Evolutionary conservation across 1,140 invertebrate genomes (phyloP).

Genomic region (Chymomyza costata): DNA sequence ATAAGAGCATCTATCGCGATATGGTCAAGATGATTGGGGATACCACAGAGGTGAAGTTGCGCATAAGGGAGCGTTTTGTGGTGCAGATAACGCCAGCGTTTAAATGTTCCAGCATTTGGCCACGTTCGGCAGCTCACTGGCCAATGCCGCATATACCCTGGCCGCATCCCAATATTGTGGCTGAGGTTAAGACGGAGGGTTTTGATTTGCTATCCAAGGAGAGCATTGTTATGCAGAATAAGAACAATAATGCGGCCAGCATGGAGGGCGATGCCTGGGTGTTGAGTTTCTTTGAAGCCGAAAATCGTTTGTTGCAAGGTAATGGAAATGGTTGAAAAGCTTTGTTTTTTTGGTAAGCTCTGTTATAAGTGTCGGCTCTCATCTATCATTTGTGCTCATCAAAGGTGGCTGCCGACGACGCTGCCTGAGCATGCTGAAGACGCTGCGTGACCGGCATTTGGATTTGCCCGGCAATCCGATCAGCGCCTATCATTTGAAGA

Average conservation of each 20-base stretch:
- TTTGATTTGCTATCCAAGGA: slow-evolving; percentile 95
- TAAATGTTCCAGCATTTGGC: slow-evolving; percentile 96
- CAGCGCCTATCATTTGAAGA: slow-evolving; percentile 91
- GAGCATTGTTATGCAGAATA: slow-evolving; percentile 84
- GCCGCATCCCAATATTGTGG: slow-evolving; percentile 92
- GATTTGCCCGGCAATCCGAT: slow-evolving; percentile 92
- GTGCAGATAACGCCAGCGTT: slow-evolving; percentile 96
- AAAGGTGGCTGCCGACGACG: slow-evolving; percentile 83
- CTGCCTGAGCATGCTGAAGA: slow-evolving; percentile 92
- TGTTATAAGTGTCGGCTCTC: neutral
- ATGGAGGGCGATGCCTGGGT: slow-evolving; percentile 98
- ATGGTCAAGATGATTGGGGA: slow-evolving; percentile 96
- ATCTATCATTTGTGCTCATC: slow-evolving; percentile 6
- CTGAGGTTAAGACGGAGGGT: slow-evolving; percentile 94
- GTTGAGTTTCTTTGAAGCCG: slow-evolving; percentile 91
- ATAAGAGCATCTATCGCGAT: slow-evolving; percentile 95
- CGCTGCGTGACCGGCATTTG: slow-evolving; percentile 90
- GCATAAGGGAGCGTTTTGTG: slow-evolving; percentile 93
- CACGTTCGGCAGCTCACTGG: slow-evolving; percentile 94
- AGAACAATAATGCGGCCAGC: slow-evolving; percentile 82
- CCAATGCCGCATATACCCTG: slow-evolving; percentile 91
- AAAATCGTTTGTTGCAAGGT: slow-evolving; percentile 88
- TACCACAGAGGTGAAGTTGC: slow-evolving; percentile 90
- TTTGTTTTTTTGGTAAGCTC: neutral
- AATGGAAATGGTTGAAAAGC: slow-evolving; percentile 51